These are phyloP conservation scores for Bettongia penicillata DNA, from an alignment of 2,113 vertebrate species.

Conservation along the genomic window DNA sequence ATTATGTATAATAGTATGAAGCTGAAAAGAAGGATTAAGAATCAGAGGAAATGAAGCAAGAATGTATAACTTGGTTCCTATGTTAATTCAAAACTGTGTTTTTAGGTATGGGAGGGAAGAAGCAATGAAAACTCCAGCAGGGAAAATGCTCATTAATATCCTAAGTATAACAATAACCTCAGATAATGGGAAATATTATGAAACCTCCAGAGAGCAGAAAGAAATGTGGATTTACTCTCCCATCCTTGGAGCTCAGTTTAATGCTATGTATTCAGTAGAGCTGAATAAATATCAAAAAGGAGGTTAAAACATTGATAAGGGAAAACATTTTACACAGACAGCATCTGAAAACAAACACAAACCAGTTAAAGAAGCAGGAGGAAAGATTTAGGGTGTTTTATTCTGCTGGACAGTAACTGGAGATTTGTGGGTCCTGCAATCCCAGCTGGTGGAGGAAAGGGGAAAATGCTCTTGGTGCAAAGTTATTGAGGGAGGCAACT, in stretches of 20 bases:
- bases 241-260: constrained; percentile 63
- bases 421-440: constrained; percentile 57
- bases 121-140: constrained; percentile 47
- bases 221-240: constrained; percentile 66
- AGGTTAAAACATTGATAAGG: constrained; percentile 79
- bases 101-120: constrained; percentile 53
- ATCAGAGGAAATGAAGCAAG: constrained; percentile 44
- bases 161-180: constrained; percentile 65
- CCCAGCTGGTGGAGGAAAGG: constrained; percentile 34
- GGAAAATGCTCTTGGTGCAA: not conserved
- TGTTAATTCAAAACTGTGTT: constrained; percentile 60
- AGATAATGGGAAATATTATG: constrained; percentile 72
- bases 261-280: constrained; percentile 64
- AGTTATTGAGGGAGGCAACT: not conserved
- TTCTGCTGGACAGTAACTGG: constrained; percentile 50
- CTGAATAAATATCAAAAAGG: constrained; percentile 77
- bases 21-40: constrained; percentile 9
- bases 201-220: constrained; percentile 68
- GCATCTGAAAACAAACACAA: constrained; percentile 77
- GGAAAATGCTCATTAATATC: constrained; percentile 72
- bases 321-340: constrained; percentile 65
- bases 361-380: constrained; percentile 48
- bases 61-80: constrained; percentile 64
- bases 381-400: constrained; percentile 47
- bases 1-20: not conserved